Evolutionary conservation across 2,888 invertebrate genomes (phyloP), one percentile per base, ranked within the genome.

Genomic region (Anthophora plumipes): DNA sequence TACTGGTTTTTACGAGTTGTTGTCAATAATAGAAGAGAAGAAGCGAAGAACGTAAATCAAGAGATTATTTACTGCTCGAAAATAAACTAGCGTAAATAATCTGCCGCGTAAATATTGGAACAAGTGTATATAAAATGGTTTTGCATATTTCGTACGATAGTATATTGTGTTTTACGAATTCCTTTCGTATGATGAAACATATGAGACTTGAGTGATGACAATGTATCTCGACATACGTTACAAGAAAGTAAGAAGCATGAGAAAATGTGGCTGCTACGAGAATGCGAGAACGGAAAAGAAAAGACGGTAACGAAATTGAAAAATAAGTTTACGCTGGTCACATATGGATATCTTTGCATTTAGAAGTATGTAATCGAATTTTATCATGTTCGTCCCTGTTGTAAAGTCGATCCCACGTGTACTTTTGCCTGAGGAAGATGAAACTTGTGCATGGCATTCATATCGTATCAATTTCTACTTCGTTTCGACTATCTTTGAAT

Each of bases 341-440:
- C 71, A 77, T 50, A 77, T 50, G 54, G 48, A 54, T 76, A 55
- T 55, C 55, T 72, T 41, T 43, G 46, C 69, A 55, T 87, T 87
- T 84, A 87, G 87, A 61, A 79, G 82, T n/a, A n/a, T n/a, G n/a
- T 82, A 84, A 81, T 84, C 79, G 84, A 76, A 69, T 79, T 85
- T 84, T 81, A 79, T 85, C 79, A 81, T 75, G 66, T 46, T 70
- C 43, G 64, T 48, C 76, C 8, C 60, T 43, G 75, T 77, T 85
- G 63, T 86, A 86, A 86, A 87, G 59, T 60, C 64, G 37, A 48
- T 71, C 48, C 57, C 76, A 46, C 20, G 71, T 66, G 72, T 50
- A 60, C 66, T 63, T 74, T 60, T 63, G 50, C 46, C 59, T 31
- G 50, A 25, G 59, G 52, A 55, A 48, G 55, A 77, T 52, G 73